Percentiles rank a stretch among this genome's conserved stretches.
phyloP scores from a whole-genome alignment of 2,113 vertebrate species.

The Toxostoma redivivum region DNA sequence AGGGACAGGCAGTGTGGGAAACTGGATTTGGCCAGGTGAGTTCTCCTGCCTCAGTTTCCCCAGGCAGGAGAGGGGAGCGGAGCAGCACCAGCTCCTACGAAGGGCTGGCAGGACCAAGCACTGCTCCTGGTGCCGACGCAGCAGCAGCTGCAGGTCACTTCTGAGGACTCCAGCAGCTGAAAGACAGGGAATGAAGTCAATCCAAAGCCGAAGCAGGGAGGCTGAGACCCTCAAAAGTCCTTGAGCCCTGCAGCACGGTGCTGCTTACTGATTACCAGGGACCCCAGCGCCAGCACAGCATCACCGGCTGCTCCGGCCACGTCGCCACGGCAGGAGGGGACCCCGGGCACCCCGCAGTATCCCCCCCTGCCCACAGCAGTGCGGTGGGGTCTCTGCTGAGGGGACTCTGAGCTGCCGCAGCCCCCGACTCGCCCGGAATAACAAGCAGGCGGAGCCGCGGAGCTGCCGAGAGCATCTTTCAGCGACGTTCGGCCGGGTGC shows the following conservation, averaged over 20 bases:
- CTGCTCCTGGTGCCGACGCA: accelerated
- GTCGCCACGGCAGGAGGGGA: accelerated
- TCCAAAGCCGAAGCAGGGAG: not conserved
- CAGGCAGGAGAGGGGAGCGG: accelerated
- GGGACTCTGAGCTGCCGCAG: constrained; percentile 6
- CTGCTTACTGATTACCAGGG: not conserved
- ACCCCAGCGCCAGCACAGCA: not conserved
- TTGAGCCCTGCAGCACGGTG: constrained; percentile 32
- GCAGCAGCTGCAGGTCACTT: not conserved
- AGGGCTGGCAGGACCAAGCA: accelerated
- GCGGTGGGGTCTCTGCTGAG: not conserved
- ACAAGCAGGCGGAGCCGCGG: not conserved
- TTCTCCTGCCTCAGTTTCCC: not conserved
- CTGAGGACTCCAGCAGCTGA: not conserved
- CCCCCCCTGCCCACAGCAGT: not conserved
- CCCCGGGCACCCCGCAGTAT: accelerated
- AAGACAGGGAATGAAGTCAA: not conserved
- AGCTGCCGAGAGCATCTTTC: not conserved
- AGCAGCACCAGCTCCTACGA: not conserved
- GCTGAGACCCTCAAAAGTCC: constrained; percentile 54
- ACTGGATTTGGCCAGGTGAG: not conserved
- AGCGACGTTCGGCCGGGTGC: not conserved
- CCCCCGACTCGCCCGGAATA: constrained; percentile 33
- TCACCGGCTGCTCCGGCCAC: accelerated
- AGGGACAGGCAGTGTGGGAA: not conserved